phyloP scores from a whole-genome alignment of 1,140 invertebrate genomes.

The Pachyrhynchus sulphureomaculatus region DNA sequence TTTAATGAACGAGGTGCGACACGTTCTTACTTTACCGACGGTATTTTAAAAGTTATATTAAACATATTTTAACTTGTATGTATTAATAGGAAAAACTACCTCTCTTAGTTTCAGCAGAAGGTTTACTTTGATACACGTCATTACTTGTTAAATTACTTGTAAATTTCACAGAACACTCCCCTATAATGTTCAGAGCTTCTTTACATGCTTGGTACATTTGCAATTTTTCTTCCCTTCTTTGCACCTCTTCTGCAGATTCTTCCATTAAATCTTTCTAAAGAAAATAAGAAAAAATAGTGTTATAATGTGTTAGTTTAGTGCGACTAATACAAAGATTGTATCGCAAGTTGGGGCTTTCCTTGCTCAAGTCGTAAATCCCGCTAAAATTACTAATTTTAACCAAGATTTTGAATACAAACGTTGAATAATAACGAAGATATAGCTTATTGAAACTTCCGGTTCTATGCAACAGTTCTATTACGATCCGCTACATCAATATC shows the following conservation, averaged over 20 bases:
- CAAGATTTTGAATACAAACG: too few relatives aligned
- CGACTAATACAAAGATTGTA: not conserved
- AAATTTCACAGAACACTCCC: conserved; percentile 76
- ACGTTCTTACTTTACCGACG: too few relatives aligned
- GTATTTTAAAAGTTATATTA: too few relatives aligned
- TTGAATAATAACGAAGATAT: too few relatives aligned
- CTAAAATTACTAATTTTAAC: too few relatives aligned
- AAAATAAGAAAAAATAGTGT: not conserved
- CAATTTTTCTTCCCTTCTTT: conserved; percentile 95
- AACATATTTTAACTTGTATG: too few relatives aligned
- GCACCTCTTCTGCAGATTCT: conserved; percentile 94
- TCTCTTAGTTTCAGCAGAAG: conserved; percentile 3
- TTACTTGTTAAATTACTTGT: conserved; percentile 1
- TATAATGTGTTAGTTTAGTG: not conserved
- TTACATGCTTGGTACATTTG: conserved; percentile 99
- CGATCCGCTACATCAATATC: not conserved
- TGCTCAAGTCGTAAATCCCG: too few relatives aligned
- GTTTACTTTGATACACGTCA: not conserved
- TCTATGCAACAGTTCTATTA: too few relatives aligned
- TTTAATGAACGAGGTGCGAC: too few relatives aligned
- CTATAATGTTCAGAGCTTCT: conserved; percentile 95
- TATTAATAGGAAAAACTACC: too few relatives aligned
- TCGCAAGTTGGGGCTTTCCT: not conserved
- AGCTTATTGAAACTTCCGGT: too few relatives aligned
- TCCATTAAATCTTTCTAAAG: conserved; percentile 94